Base-by-base conservation (phyloP, 2,797 vertebrate genomes). In the Enteromius thamalakanensis region DNA sequence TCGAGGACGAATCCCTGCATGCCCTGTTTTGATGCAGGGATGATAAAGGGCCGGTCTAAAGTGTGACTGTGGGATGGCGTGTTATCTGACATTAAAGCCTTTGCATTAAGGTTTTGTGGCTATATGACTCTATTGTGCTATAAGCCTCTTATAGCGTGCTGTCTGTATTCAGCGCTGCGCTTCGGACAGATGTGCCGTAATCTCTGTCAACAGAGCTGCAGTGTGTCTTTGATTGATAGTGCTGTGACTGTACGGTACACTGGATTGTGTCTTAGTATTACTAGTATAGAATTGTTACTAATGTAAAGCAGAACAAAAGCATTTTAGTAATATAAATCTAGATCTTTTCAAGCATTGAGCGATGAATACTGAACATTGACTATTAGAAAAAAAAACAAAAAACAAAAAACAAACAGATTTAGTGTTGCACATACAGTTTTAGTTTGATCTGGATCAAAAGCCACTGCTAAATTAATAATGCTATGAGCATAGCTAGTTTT, bases 111-210 rank as follows among this genome's bases (percentile, higher is more conserved):
- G 92, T 84, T 87, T 89, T 88, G 85, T 87, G 87, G 87, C 91
- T 90, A 89, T 90, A 91, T 89, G 88, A 88, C 89, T 89, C 89
- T 88, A 91, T 91, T 94, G 92, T 93, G 91, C 93, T 93, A 80
- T 94, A 94, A 94, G 91, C 94, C 92, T 92, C 93, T 94, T 86
- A 84, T 80, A 21, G 40, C n/a, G 14, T 94, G 92, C 80, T 88
- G 87, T 91, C 87, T 89, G 86, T 80, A 79, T 90, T 87, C 87
- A 90, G 90, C 85, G 85, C 42, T 82, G 32, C 12, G 19, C 71
- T n/a, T 85, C 89, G 87, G 90, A 90, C 93, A 94, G 92, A 93
- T 94, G 93, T 92, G 91, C 85, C 29, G n/a, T 87, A 82, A 86
- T 87, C 86, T 87, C 62, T 23, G 77, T 75, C 72, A 49, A 85